Conservation (phyloP, 1,140 invertebrate genomes). For the Drosophila mojavensis region DNA sequence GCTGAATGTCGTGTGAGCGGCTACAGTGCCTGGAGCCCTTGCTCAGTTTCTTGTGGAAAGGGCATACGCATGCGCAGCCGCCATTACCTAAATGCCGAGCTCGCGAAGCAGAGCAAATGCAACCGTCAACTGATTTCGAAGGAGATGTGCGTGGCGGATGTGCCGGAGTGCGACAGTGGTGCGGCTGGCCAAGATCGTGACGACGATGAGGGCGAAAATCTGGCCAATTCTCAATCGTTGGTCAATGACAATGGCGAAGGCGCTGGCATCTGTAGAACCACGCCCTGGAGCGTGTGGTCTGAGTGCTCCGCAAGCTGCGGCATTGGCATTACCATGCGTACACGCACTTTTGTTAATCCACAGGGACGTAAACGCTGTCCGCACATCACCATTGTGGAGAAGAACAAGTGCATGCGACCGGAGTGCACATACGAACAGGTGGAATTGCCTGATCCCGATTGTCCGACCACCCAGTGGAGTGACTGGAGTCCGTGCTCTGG, state of each 20-base stretch:
- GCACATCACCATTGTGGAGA: slow-evolving; percentile 89
- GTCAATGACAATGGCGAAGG: slow-evolving; percentile 80
- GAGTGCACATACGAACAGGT: slow-evolving; percentile 85
- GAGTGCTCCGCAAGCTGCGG: slow-evolving; percentile 94
- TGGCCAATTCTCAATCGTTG: slow-evolving; percentile 67
- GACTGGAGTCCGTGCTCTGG: slow-evolving; percentile 90
- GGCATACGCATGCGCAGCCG: slow-evolving; percentile 92
- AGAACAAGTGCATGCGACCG: slow-evolving; percentile 90
- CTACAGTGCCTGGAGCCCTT: slow-evolving; percentile 90
- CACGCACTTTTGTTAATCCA: slow-evolving; percentile 89
- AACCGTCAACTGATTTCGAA: slow-evolving; percentile 92
- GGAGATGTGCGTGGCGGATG: slow-evolving; percentile 92
- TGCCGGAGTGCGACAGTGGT: slow-evolving; percentile 87
- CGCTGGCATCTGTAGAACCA: slow-evolving; percentile 88
- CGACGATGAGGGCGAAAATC: slow-evolving; percentile 83
- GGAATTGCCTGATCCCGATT: slow-evolving; percentile 86
- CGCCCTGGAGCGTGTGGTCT: slow-evolving; percentile 91
- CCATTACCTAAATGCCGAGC: slow-evolving; percentile 90
- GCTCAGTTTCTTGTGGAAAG: slow-evolving; percentile 95
- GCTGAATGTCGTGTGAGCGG: slow-evolving; percentile 91
- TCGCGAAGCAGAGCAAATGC: slow-evolving; percentile 91
- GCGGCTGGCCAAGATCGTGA: slow-evolving; percentile 54
- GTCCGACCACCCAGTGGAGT: slow-evolving; percentile 89
- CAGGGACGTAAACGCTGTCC: slow-evolving; percentile 91
- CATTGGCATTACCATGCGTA: slow-evolving; percentile 90